phyloP scores from a whole-genome alignment of 2,797 vertebrate genomes.

The Sebastes nivosus region DNA sequence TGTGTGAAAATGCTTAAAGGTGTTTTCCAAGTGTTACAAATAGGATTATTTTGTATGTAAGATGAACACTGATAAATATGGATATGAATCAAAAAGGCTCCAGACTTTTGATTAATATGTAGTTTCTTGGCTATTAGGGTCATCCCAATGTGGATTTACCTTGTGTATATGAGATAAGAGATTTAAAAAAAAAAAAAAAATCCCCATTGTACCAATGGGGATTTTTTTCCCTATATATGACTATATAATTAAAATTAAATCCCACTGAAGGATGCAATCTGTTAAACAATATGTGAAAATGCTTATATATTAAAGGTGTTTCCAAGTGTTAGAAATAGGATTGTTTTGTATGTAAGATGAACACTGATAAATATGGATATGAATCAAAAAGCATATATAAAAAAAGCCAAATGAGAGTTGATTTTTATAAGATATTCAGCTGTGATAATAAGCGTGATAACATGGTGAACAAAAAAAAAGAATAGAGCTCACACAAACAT shows the following conservation, averaged over 20 bases:
- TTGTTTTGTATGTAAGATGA: neutral
- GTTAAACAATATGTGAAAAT: neutral
- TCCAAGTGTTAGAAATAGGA: neutral
- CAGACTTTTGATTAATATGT: too few species aligned
- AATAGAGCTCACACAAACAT: slow-evolving; percentile 45
- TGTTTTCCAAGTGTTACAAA: neutral
- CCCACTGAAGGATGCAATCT: neutral
- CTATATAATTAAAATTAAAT: neutral
- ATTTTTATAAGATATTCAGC: slow-evolving; percentile 18
- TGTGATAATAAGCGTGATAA: slow-evolving; percentile 26
- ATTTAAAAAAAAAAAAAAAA: too few species aligned
- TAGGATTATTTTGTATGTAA: neutral
- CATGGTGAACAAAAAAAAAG: neutral
- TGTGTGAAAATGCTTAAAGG: neutral
- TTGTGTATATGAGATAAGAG: too few species aligned
- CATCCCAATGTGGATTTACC: too few species aligned
- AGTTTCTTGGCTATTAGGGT: too few species aligned
- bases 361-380: neutral
- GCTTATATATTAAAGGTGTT: neutral
- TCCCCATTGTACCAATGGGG: too few species aligned
- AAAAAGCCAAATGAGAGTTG: neutral
- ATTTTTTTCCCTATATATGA: too few species aligned
- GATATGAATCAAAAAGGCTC: slow-evolving; percentile 3
- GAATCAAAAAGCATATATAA: neutral
- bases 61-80: neutral